Evolutionary conservation across 2,113 vertebrate species (phyloP).

Genomic region (Haemorhous mexicanus): DNA sequence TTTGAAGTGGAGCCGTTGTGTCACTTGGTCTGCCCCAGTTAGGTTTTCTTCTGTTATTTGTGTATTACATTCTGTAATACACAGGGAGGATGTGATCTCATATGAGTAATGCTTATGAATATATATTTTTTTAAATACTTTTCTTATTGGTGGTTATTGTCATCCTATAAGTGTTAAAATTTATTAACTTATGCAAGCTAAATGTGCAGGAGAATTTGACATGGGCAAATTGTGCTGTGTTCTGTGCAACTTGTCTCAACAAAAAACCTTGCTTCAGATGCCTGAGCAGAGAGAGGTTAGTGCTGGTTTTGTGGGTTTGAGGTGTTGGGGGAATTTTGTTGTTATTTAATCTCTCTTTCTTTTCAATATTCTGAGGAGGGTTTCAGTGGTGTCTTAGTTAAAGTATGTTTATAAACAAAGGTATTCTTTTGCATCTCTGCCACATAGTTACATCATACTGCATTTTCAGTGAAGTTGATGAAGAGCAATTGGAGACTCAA

Average conservation of each 20-base stretch:
- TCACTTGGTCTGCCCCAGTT: background rate
- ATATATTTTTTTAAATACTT: background rate
- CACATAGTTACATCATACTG: accelerated
- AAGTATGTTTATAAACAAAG: background rate
- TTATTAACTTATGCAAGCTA: background rate
- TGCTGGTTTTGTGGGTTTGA: background rate
- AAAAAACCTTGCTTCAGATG: background rate
- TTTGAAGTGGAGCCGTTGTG: background rate
- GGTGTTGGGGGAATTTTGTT: background rate
- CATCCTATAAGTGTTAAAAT: background rate
- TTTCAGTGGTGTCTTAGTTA: background rate
- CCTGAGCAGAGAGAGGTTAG: background rate
- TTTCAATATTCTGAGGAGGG: background rate
- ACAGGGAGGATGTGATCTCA: background rate
- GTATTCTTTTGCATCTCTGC: background rate
- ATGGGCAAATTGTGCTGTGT: background rate
- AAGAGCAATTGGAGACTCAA: background rate
- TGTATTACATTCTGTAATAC: background rate
- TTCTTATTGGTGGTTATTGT: background rate
- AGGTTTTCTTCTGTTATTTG: background rate
- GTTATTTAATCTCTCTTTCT: background rate
- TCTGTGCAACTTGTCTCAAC: background rate
- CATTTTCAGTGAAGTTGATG: background rate
- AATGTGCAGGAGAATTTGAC: background rate
- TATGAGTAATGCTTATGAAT: background rate